Base-by-base conservation (phyloP, 1,140 invertebrate genomes). In the Arctopsyche grandis region DNA sequence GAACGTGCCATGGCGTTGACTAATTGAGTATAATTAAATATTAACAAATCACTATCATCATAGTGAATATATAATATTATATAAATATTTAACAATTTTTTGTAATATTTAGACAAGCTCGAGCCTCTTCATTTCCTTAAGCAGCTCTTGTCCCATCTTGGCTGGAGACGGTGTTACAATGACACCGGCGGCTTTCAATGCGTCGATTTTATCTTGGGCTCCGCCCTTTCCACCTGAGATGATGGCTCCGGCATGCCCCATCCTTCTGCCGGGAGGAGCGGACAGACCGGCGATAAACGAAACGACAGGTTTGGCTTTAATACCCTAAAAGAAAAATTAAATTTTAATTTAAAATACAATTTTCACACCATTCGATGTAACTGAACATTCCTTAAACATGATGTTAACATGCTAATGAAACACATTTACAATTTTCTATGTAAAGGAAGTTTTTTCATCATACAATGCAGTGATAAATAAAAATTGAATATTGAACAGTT, bases 211-310 rank as follows among this genome's bases (percentile, higher is more conserved):
- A 85, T 99, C 98, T 88, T 97, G 94, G 81, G 98, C 98, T 77
- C 97, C 97, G 80, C 98, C 98, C 89, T 99, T 99, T 44, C 98
- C 98, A 24, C 98, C 98, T 21, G 98, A 97, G 87, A 99, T 99
- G 84, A 99, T 99, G 83, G 98, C 98, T 83, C 98, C 98, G 82
- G 98, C 98, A 86, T 99, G 98, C 58, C 98, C 98, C 98, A 99
- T 99, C 85, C 98, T 90, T 83, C 98, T 90, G 22, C 98, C 98
- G 75, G 98, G 98, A 24, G 98, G 98, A 69, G 98, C 98, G 10
- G 98, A 99, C 46, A 99, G 86, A 69, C 98, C 98, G 84, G 98
- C 98, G 89, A 99, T 99, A 86, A 99, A 99, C 5, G 98, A 98
- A 12, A 99, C 98, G n/a, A 99, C 98, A 74, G 98, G 98, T 87